These are phyloP conservation scores for Solenopsis invicta DNA, from an alignment of 1,140 invertebrate genomes.

Conservation along the genomic window DNA sequence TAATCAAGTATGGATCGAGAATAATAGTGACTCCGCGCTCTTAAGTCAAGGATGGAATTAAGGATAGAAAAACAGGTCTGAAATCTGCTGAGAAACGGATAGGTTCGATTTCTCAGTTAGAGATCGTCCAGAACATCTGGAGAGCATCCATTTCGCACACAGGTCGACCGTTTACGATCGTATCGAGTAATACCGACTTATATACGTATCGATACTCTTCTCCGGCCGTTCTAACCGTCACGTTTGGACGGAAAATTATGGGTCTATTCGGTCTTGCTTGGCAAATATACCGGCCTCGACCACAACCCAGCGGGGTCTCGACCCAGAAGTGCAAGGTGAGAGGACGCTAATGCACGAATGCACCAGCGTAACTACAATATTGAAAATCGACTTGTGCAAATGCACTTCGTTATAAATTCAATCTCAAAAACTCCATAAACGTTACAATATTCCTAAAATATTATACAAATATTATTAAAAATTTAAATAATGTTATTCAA, in stretches of 20 bases:
- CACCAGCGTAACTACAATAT: conserved; percentile 49
- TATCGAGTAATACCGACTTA: neutral
- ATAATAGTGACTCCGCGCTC: conserved; percentile 37
- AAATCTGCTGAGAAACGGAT: conserved; percentile 36
- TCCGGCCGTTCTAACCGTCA: neutral
- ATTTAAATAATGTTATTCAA: too few relatives aligned
- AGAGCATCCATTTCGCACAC: conserved; percentile 46
- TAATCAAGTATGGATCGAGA: conserved; percentile 34
- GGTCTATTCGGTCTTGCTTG: neutral
- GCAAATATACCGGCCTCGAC: neutral
- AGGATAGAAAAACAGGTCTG: conserved; percentile 35
- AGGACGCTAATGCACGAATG: neutral
- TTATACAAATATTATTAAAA: too few relatives aligned
- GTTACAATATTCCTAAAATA: too few relatives aligned
- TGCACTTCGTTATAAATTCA: neutral
- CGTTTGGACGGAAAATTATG: conserved; percentile 31
- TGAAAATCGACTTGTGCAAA: too few relatives aligned
- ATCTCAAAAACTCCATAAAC: neutral
- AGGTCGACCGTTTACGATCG: conserved; percentile 14
- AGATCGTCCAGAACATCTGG: conserved; percentile 43
- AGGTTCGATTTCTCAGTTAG: conserved; percentile 48
- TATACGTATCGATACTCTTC: conserved; percentile 8
- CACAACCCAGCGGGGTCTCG: neutral
- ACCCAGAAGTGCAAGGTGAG: conserved; percentile 38
- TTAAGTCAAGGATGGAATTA: conserved; percentile 43